Evolutionary conservation across 2,888 invertebrate species (phyloP), one percentile per base, ranked within the genome.

Genomic region (Caenorhabditis sp.): DNA sequence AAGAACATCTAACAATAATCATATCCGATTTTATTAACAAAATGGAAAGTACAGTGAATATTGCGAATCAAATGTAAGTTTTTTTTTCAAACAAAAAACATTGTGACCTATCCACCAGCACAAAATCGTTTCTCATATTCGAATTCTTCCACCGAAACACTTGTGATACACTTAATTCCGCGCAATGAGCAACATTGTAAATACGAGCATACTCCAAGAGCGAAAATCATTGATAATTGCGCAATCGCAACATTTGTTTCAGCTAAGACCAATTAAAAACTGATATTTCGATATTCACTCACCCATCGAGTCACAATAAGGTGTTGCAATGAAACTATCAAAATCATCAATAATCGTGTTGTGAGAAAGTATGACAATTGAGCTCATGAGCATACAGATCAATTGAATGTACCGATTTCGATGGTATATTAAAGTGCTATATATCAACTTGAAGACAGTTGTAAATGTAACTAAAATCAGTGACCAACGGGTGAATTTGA

Each of bases 11-110:
- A 36, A 67, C 65, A 20, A 62, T 70, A 23, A 61, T 66, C 17
- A 20, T 79, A 10, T 75, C 79, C 0, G 79, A 79, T 54, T 10
- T 67, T 36, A 63, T 79, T 14, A 77, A 77, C 21, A 59, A 63
- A 59, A 50, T 61, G 10, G 59, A 57, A 10, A 68, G 65, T 27
- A 66, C 63, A 1, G 65, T 60, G 50, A 26, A 59, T 12, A 54
- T 59, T 1, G 10, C 56, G 12, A 59, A 23, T 26, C 53, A 56
- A 54, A 58, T 67, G 71, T 67, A 43, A 63, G 61, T 12, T 10
- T 20, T 52, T 10, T 21, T 5, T n/a, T 20, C 4, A 17, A 17
- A 50, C 4, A 50, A 36, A 36, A 36, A 36, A 36, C 36, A 36
- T 36, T 36, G 5, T 8, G 5, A 8, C 10, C 14, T 14, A 17